Evolutionary conservation across 2,797 vertebrate species (phyloP), one percentile per base, ranked within the genome.

Genomic region (Cossypha heuglini): DNA sequence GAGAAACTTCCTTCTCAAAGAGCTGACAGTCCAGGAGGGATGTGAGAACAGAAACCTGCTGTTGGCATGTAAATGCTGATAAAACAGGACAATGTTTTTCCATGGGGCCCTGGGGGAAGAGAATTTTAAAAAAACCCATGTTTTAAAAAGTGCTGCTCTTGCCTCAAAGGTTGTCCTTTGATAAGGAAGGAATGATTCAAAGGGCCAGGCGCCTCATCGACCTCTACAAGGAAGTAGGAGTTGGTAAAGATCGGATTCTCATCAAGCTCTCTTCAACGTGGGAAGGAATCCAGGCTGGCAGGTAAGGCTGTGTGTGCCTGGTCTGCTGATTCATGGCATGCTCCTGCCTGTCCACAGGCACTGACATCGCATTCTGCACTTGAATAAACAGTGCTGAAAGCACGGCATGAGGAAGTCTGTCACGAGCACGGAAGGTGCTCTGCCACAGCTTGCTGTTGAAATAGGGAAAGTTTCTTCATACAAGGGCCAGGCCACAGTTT

Each of bases 261-360:
- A 99, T 99, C 92, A 99, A 99, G 97, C 98, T 99, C 35, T 98
- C 99, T 0, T 99, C 99, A 1, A 99, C 99, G 1, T 99, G 99
- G 99, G 99, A 99, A 71, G 99, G 99, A 31, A 99, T 99, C 91
- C 99, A 99, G 98, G 99, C 99, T 29, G 99, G 99, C 83, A 99
- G 97, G 99, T 99, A 89, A 97, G 99, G 83, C 26, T 43, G 69
- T 66, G 22, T 15, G 28, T 91, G 72, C 46, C 35, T 61, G 48
- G 1, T 48, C 3, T 17, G 71, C 78, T 78, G 85, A 90, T 72
- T 94, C 89, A 87, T 7, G 19, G 71, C 40, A 4, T 46, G 86
- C 42, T 80, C 29, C 84, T 89, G 84, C 78, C 48, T 67, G 45
- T 31, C 71, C 48, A 25, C 62, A 48, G 76, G 25, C 75, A 63